Percentiles rank a stretch among this genome's conserved stretches.
Conservation (phyloP, 2,888 invertebrate genomes). For the Venustoraphidia nigricollis region DNA sequence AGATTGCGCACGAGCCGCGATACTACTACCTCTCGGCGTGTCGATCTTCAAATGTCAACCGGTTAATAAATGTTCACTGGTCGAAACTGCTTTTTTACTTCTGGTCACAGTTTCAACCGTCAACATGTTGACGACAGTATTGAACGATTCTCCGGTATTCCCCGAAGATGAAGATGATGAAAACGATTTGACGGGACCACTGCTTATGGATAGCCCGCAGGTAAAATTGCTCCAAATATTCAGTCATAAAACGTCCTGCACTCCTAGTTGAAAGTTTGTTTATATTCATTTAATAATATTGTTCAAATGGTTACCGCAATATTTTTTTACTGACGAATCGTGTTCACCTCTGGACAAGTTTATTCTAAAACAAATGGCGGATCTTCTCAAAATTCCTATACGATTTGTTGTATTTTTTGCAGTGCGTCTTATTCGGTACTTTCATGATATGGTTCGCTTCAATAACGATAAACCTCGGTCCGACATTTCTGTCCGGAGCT, state of each 20-base stretch:
- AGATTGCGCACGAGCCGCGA: slow-evolving; percentile 67
- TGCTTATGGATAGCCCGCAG: slow-evolving; percentile 71
- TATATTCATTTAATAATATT: too few relatives aligned
- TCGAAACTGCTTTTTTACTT: slow-evolving; percentile 77
- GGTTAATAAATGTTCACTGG: slow-evolving; percentile 70
- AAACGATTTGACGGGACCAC: slow-evolving; percentile 46
- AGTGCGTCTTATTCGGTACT: slow-evolving; percentile 80
- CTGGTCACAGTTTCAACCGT: slow-evolving; percentile 82
- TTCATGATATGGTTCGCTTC: slow-evolving; percentile 91
- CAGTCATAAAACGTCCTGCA: slow-evolving; percentile 9
- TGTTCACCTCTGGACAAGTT: too few relatives aligned
- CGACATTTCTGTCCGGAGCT: slow-evolving; percentile 71
- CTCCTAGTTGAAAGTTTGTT: neutral
- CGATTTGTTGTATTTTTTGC: slow-evolving; percentile 19
- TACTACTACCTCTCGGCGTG: slow-evolving; percentile 61
- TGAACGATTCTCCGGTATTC: slow-evolving; percentile 74
- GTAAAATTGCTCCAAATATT: slow-evolving; percentile 21
- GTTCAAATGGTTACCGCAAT: too few relatives aligned
- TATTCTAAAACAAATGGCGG: too few relatives aligned
- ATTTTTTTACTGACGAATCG: too few relatives aligned
- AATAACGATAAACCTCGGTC: slow-evolving; percentile 79
- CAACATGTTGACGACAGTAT: slow-evolving; percentile 74
- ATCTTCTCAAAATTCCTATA: too few relatives aligned
- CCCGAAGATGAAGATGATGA: slow-evolving; percentile 63
- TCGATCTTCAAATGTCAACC: slow-evolving; percentile 71